phyloP scores from a whole-genome alignment of 2,797 vertebrate species.

The Garrulus glandarius region DNA sequence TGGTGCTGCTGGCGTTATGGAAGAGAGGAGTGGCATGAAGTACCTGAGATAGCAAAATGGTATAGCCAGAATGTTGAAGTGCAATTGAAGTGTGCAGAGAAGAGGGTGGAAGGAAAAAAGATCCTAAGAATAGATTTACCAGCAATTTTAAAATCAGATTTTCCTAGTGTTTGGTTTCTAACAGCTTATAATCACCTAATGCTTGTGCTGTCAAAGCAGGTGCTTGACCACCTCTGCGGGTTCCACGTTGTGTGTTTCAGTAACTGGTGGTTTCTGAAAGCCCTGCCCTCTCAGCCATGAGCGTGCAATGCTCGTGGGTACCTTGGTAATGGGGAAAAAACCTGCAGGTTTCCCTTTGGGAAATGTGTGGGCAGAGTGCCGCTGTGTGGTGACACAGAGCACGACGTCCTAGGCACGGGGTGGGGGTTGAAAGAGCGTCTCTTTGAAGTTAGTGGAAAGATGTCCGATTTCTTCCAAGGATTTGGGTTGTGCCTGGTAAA shows the following conservation, averaged over 20 bases:
- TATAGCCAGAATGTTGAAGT: not conserved
- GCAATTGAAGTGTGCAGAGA: not conserved
- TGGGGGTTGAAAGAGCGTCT: not conserved
- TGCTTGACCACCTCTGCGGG: not conserved
- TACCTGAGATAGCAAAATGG: not conserved
- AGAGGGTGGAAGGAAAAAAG: not conserved
- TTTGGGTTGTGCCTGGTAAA: not conserved
- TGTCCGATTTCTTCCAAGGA: not conserved
- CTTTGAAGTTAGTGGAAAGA: not conserved
- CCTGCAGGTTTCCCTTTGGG: not conserved
- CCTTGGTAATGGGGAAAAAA: not conserved
- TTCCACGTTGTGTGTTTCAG: not conserved
- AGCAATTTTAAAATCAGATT: not conserved
- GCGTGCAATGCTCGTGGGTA: not conserved
- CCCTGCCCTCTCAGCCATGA: not conserved
- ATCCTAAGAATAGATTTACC: not conserved
- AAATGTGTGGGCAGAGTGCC: conserved; percentile 40
- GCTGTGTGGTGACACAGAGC: conserved; percentile 19
- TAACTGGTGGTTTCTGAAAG: not conserved
- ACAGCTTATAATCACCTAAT: not conserved
- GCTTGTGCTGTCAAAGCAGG: not conserved
- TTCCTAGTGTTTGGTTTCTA: not conserved
- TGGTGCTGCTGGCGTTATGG: not conserved
- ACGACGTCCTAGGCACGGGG: not conserved
- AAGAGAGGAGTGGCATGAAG: not conserved